Evolutionary conservation across 2,113 vertebrate species (phyloP).

Genomic region (Heterocephalus glaber): DNA sequence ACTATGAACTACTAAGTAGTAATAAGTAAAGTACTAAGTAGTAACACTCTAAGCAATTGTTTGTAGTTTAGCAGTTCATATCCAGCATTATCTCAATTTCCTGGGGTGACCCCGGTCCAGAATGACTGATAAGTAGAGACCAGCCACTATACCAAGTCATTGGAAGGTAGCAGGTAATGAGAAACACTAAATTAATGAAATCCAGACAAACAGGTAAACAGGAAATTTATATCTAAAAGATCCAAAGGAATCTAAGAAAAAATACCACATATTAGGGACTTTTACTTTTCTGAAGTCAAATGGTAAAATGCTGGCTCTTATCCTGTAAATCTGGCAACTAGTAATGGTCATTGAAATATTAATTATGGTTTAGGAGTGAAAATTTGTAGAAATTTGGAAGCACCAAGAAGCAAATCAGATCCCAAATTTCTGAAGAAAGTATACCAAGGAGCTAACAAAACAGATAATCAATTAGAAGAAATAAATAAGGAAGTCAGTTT

Average conservation of each 20-base stretch:
- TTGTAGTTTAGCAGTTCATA: neutral
- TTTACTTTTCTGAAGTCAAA: neutral
- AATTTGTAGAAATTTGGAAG: neutral
- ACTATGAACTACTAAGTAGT: neutral
- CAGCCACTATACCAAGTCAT: neutral
- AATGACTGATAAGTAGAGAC: neutral
- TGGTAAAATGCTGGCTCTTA: neutral
- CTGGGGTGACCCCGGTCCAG: neutral
- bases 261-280: neutral
- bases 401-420: neutral
- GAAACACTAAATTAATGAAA: conserved; percentile 6
- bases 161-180: neutral
- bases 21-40: neutral
- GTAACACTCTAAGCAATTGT: neutral
- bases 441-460: neutral
- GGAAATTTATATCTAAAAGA: neutral
- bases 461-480: neutral
- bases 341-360: neutral
- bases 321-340: neutral
- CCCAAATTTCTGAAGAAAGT: neutral
- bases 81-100: neutral
- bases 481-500: neutral
- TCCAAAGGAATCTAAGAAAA: neutral
- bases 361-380: neutral
- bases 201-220: neutral